Evolutionary conservation across 2,797 vertebrate species (phyloP).

Genomic region (Myotis pilosus): DNA sequence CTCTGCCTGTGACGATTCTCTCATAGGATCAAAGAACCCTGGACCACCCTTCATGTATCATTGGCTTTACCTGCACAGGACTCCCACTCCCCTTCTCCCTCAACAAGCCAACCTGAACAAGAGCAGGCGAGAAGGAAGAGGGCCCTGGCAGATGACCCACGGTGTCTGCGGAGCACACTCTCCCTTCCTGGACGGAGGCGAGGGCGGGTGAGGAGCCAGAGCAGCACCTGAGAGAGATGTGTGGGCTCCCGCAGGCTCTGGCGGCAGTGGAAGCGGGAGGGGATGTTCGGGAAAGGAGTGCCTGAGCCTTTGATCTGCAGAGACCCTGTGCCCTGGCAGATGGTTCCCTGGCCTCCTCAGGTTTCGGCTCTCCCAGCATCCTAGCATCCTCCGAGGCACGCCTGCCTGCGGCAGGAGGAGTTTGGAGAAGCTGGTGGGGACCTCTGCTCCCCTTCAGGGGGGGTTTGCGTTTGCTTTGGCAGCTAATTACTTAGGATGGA

Average conservation of each 20-base stretch:
- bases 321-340: slow-evolving; percentile 17
- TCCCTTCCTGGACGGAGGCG: too few relatives aligned
- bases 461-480: not conserved
- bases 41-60: not conserved
- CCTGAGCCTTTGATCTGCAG: slow-evolving; percentile 34
- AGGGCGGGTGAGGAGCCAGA: not conserved
- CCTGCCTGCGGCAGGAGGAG: not conserved
- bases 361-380: not conserved
- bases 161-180: not conserved
- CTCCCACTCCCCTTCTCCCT: too few relatives aligned
- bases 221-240: not conserved
- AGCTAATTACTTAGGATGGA: slow-evolving; percentile 68
- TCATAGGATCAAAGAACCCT: not conserved
- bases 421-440: not conserved
- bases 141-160: not conserved
- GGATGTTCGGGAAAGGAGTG: not conserved
- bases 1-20: not conserved
- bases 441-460: not conserved
- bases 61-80: not conserved
- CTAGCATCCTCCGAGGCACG: slow-evolving; percentile 18
- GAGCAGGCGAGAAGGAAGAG: not conserved
- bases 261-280: not conserved
- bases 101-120: not conserved
- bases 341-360: not conserved
- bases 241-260: not conserved